A percentile compares a stretch with the other conserved stretches of the same genome.
Evolutionary conservation across 2,797 vertebrate genomes (phyloP).

Genomic region (Sandelia bainsii): DNA sequence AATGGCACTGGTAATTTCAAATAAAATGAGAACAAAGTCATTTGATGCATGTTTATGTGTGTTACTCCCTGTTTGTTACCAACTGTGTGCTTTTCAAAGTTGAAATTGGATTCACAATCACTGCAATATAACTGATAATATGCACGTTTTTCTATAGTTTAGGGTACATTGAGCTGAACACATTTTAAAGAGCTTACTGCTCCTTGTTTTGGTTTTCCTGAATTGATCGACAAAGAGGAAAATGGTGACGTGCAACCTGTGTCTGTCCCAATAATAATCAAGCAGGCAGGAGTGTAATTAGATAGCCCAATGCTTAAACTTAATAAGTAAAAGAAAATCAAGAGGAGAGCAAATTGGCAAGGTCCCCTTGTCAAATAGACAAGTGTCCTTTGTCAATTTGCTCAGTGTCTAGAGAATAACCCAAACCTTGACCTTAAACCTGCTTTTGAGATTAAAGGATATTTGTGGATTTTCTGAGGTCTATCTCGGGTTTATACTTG

Average conservation of each 20-base stretch:
- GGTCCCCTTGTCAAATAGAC: too few relatives aligned
- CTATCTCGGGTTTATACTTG: background rate
- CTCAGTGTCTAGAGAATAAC: background rate
- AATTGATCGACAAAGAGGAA: background rate
- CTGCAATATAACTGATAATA: background rate
- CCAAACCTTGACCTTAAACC: constrained; percentile 1
- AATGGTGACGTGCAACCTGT: background rate
- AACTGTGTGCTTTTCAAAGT: background rate
- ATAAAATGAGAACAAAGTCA: constrained; percentile 1
- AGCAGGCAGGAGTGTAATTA: background rate
- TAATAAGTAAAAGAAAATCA: background rate
- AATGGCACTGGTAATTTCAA: constrained; percentile 7
- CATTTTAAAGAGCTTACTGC: background rate
- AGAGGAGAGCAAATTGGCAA: too few relatives aligned
- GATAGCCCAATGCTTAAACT: background rate
- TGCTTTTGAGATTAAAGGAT: constrained; percentile 6
- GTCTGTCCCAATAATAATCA: background rate
- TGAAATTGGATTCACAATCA: background rate
- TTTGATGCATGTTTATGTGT: constrained; percentile 1
- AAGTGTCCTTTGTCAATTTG: background rate
- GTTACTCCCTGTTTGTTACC: background rate
- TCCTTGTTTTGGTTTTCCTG: background rate
- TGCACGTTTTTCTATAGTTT: background rate
- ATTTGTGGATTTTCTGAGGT: background rate
- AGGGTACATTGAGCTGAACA: background rate